Conservation (phyloP, 2,113 vertebrate genomes). For the Dromaius novaehollandiae region DNA sequence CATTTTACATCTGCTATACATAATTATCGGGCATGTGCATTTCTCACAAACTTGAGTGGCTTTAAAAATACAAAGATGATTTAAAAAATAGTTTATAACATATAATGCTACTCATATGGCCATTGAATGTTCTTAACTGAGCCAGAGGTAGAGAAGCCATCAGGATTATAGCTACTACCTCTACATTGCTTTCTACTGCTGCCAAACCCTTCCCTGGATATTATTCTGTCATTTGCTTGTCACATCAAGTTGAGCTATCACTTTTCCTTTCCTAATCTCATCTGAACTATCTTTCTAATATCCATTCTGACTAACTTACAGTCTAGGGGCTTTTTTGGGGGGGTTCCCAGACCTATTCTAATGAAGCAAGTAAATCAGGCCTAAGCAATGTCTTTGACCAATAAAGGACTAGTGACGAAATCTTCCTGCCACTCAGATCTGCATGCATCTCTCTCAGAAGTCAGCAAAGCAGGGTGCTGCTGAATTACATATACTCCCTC, state of each 20-base stretch:
- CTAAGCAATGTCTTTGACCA: not conserved
- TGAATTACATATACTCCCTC: not conserved
- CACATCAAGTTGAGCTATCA: not conserved
- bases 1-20: conserved; percentile 3
- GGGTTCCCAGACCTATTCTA: not conserved
- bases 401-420: not conserved
- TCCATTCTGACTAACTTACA: not conserved
- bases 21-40: not conserved
- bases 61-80: not conserved
- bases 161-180: not conserved
- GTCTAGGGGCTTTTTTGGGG: not conserved
- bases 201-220: not conserved
- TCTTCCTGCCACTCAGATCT: not conserved
- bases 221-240: not conserved
- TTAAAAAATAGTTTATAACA: not conserved
- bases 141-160: not conserved
- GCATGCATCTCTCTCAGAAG: not conserved
- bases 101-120: not conserved
- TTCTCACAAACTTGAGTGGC: not conserved
- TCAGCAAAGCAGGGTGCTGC: not conserved
- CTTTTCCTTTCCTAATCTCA: not conserved
- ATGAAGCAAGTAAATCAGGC: not conserved
- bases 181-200: not conserved
- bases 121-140: not conserved
- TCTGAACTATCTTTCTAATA: not conserved